Evolutionary conservation across 2,888 invertebrate species (phyloP).

Genomic region (Tenthredo distinguenda): DNA sequence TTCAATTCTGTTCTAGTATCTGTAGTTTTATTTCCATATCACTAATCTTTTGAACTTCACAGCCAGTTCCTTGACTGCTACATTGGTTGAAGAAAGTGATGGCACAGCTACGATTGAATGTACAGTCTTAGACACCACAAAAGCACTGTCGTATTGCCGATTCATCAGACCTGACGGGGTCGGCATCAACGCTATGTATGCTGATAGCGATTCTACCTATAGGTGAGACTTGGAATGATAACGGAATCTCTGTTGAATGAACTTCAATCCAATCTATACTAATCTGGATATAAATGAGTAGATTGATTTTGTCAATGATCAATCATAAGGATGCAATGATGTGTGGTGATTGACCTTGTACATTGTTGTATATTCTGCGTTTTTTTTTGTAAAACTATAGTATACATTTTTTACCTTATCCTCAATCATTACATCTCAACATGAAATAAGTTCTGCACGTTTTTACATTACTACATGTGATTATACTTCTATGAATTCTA

Average conservation of each 20-base stretch:
- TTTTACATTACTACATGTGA: slow-evolving; percentile 28
- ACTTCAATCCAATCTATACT: slow-evolving; percentile 4
- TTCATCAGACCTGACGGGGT: slow-evolving; percentile 52
- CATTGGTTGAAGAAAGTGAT: slow-evolving; percentile 32
- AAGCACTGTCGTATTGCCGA: slow-evolving; percentile 50
- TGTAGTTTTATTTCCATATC: background rate
- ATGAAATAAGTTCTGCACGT: background rate
- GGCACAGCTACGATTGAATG: slow-evolving; percentile 16
- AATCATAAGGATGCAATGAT: background rate
- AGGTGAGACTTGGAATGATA: slow-evolving; percentile 70
- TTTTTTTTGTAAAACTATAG: background rate
- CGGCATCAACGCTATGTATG: slow-evolving; percentile 58
- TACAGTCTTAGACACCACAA: slow-evolving; percentile 38
- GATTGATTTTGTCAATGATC: background rate
- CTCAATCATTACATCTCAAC: background rate
- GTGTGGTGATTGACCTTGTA: background rate
- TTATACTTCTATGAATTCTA: slow-evolving; percentile 67
- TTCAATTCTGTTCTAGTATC: background rate
- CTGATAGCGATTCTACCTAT: slow-evolving; percentile 74
- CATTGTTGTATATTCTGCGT: background rate
- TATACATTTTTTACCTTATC: background rate
- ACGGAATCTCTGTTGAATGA: background rate
- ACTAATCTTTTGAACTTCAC: background rate
- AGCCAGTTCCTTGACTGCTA: slow-evolving; percentile 43
- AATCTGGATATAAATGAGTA: background rate